Evolutionary conservation across 2,797 vertebrate genomes (phyloP).

Genomic region (Agapornis canus): DNA sequence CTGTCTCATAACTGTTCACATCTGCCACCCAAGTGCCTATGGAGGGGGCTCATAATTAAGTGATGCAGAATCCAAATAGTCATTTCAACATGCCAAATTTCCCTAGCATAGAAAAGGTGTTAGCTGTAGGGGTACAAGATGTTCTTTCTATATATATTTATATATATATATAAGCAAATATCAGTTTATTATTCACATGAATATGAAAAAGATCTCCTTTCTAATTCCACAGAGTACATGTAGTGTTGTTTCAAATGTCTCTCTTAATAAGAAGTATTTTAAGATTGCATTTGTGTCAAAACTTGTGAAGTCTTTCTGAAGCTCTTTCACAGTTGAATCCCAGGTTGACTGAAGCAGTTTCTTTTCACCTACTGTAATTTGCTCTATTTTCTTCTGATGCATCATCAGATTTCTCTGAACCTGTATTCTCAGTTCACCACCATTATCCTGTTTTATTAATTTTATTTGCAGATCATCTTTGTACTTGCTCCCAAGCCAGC

Average conservation of each 20-base stretch:
- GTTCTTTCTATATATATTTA: conserved; percentile 20
- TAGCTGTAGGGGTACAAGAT: not conserved
- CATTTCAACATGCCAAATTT: not conserved
- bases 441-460: not conserved
- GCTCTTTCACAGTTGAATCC: conserved; percentile 27
- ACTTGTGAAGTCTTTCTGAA: not conserved
- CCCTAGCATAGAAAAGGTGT: not conserved
- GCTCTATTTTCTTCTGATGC: conserved; percentile 31
- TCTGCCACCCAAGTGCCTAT: not conserved
- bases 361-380: conserved; percentile 30
- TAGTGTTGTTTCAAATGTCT: conserved; percentile 1
- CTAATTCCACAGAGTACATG: not conserved
- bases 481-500: not conserved
- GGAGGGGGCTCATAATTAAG: not conserved
- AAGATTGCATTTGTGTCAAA: conserved; percentile 43
- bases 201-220: conserved; percentile 42
- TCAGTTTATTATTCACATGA: conserved; percentile 18
- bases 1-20: not conserved
- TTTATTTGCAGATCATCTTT: conserved; percentile 34
- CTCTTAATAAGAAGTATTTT: conserved; percentile 60
- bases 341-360: conserved; percentile 32
- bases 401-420: conserved; percentile 40
- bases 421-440: conserved; percentile 13
- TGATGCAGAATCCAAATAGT: not conserved
- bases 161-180: conserved; percentile 3